Evolutionary conservation across 2,797 vertebrate species (phyloP), one percentile per base, ranked within the genome.

Genomic region (Eulemur albifrons): DNA sequence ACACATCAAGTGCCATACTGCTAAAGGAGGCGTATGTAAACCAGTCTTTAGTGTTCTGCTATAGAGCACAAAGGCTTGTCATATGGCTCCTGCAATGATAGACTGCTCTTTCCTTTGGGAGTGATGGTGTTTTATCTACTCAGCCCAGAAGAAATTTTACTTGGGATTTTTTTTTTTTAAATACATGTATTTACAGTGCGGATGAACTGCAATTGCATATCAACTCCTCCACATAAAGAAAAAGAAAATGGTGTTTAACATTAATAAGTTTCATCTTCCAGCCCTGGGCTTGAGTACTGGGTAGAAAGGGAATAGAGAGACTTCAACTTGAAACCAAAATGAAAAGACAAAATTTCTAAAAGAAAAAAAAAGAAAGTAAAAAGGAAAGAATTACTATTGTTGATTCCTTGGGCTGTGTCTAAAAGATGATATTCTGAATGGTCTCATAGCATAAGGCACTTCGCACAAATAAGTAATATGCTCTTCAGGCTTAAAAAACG

Each of bases 401-500:
- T 4, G 96, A 98, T 97, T 98, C 97, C 98, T 98, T 96, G 98
- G 98, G 98, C 98, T 98, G 98, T 98, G 97, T 98, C 35, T 86
- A 98, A 98, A 98, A 98, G 98, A 98, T 98, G 98, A 98, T 98
- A 97, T 95, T 99, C 98, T 98, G 98, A 99, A 99, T 98, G 99
- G 98, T 99, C 98, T 99, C 98, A 97, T 99, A 99, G 99, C 98
- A 98, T 99, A 99, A 99, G 98, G 97, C 97, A 98, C 98, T 98
- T 98, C 96, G 98, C 98, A 98, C 98, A 98, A 98, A 98, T 98
- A 99, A 99, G 98, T 98, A 99, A 98, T 97, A 98, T 98, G 98
- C 98, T 99, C 97, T 99, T 98, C 98, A 98, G 98, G 98, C 96
- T 98, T 99, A 98, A 98, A 98, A 98, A 98, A 98, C 96, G 96